Base-by-base conservation (phyloP, 2,113 vertebrate genomes). In the Osmerus eperlanus region DNA sequence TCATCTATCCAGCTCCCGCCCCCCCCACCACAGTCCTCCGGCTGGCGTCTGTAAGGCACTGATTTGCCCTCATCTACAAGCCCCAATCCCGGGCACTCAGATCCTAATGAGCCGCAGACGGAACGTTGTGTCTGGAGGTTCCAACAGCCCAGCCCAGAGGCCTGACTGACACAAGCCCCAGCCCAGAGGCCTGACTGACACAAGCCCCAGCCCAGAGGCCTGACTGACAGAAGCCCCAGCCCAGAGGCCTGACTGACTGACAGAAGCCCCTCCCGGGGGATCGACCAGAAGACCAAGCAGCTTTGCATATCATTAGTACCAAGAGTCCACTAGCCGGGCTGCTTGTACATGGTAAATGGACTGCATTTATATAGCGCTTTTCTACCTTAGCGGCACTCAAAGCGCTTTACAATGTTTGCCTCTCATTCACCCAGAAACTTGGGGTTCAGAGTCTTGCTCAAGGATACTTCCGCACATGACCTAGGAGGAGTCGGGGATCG, bases 291-390 rank as follows among this genome's bases (percentile, higher is more conserved):
- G 78, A 89, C 79, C 77, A 75, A 70, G 51, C 71, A 65, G 83
- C 81, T 87, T 83, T 83, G 76, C 86, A 84, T 83, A 84, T 90
- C 86, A 89, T 88, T 89, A 90, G 78, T 59, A 29, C 12, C 56
- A 69, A 53, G 74, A 59, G 21, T 84, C 76, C 78, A 77, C 21
- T 32, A 72, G 52, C 62, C 73, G 53, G 61, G 51, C 52, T 36
- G 41, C 68, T 76, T 52, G 21, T 21, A 21, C 0, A 21, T 21
- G 21, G 21, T 21, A 21, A 21, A 21, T 21, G 21, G 21, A 21
- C 21, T 21, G 21, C 21, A 21, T 21, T 21, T 21, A 21, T 21
- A 21, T 0, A 21, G 21, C 21, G 21, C 21, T 21, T 21, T 21
- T 21, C 21, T 21, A 21, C 21, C 21, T 21, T 21, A 21, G 21